These are phyloP conservation scores for Conomelus anceps DNA, from an alignment of 2,888 invertebrate species.

Conservation along the genomic window DNA sequence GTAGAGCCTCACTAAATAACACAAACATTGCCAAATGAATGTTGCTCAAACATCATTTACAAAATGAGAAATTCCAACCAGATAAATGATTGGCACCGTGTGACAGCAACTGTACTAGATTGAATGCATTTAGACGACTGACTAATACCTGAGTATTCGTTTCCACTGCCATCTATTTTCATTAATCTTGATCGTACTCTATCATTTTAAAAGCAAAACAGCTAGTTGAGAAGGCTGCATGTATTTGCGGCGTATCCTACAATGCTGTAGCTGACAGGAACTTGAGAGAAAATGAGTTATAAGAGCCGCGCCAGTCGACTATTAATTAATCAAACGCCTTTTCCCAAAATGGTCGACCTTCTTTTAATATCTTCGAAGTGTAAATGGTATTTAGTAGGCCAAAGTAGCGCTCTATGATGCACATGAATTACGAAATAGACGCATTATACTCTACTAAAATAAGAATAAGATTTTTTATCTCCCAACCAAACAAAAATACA, in stretches of 20 bases:
- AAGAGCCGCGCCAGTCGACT: neutral
- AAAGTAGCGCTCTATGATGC: too few relatives aligned
- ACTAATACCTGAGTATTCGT: neutral
- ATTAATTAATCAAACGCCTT: neutral
- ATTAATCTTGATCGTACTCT: neutral
- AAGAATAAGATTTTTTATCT: too few relatives aligned
- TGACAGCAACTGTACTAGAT: neutral
- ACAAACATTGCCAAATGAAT: neutral
- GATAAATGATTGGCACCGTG: neutral
- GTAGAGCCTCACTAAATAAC: neutral
- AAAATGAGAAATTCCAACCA: neutral
- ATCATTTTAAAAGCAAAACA: neutral
- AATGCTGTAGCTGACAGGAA: neutral
- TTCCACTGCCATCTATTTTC: neutral
- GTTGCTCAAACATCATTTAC: neutral
- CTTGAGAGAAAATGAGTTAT: neutral
- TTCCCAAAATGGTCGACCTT: neutral
- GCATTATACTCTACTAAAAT: too few relatives aligned
- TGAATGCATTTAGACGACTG: neutral
- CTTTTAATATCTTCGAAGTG: neutral
- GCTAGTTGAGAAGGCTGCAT: neutral
- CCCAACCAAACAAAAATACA: too few relatives aligned
- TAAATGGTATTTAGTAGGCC: neutral
- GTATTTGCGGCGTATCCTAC: neutral
- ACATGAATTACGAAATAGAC: too few relatives aligned